These are phyloP conservation scores for Embidobia sp. DNA, from an alignment of 2,888 invertebrate species.

Conservation along the genomic window DNA sequence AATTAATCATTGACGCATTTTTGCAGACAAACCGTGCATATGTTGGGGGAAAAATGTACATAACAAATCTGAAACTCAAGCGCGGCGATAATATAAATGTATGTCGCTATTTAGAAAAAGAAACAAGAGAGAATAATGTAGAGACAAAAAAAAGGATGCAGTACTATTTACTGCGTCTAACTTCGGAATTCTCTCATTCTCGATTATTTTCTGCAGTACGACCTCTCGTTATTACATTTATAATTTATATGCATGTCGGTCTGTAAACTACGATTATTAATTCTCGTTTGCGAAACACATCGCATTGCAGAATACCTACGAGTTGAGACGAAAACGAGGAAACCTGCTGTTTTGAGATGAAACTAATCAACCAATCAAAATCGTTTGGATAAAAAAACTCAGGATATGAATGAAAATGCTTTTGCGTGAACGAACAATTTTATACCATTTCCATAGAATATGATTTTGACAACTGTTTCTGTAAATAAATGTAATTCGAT, in stretches of 20 bases:
- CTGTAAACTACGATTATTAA: no score
- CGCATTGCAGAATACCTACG: constrained; percentile 58
- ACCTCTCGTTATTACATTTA: background rate
- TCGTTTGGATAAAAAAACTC: constrained; percentile 38
- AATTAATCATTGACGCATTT: no score
- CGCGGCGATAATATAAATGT: constrained; percentile 12
- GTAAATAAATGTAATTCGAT: no score
- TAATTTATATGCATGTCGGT: no score
- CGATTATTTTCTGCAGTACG: constrained; percentile 60
- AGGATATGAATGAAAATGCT: constrained; percentile 29
- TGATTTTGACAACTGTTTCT: no score
- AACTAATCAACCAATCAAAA: constrained; percentile 54
- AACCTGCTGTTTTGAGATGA: constrained; percentile 25
- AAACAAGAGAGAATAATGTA: constrained; percentile 50
- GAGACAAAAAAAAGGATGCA: constrained; percentile 50
- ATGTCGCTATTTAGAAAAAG: constrained; percentile 46
- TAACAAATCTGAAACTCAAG: constrained; percentile 13
- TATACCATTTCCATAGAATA: no score
- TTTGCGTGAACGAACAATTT: constrained; percentile 22
- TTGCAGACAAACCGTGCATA: background rate
- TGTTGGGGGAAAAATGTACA: background rate
- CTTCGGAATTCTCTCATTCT: constrained; percentile 48
- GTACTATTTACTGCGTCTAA: constrained; percentile 47
- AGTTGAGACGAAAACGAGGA: constrained; percentile 49
- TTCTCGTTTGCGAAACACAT: constrained; percentile 5